phyloP scores from a whole-genome alignment of 2,888 invertebrate genomes.

The Anodontia alba region DNA sequence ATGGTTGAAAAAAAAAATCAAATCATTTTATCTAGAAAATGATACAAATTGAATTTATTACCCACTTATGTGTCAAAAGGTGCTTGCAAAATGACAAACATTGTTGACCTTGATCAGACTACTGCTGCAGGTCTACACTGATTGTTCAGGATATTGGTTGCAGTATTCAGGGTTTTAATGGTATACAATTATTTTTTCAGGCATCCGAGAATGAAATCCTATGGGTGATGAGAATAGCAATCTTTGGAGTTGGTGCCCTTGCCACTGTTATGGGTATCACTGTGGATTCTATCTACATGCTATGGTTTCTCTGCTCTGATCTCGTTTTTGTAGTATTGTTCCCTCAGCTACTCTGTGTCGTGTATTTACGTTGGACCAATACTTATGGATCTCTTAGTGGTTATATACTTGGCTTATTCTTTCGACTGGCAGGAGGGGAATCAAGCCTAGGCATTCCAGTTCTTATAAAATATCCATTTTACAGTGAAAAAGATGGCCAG shows the following conservation, averaged over 20 bases:
- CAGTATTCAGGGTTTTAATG: no score
- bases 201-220: constrained; percentile 98
- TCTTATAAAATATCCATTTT: constrained; percentile 82
- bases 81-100: no score
- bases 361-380: constrained; percentile 97
- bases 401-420: constrained; percentile 81
- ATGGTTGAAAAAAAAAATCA: no score
- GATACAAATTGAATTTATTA: no score
- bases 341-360: constrained; percentile 98
- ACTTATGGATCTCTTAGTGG: constrained; percentile 95
- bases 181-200: constrained; percentile 85
- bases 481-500: constrained; percentile 87
- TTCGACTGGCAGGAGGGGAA: constrained; percentile 84
- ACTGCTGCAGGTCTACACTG: no score
- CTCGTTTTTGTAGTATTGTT: constrained; percentile 99
- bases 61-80: no score
- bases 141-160: no score
- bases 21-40: no score
- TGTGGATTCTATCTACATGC: constrained; percentile 98
- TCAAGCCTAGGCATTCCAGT: constrained; percentile 77
- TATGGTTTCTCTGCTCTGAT: constrained; percentile 99
- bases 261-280: constrained; percentile 97
- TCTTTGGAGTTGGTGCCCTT: constrained; percentile 95
- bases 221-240: constrained; percentile 94
- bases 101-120: no score